phyloP scores from a whole-genome alignment of 2,113 vertebrate species.

The Pseudonaja textilis region DNA sequence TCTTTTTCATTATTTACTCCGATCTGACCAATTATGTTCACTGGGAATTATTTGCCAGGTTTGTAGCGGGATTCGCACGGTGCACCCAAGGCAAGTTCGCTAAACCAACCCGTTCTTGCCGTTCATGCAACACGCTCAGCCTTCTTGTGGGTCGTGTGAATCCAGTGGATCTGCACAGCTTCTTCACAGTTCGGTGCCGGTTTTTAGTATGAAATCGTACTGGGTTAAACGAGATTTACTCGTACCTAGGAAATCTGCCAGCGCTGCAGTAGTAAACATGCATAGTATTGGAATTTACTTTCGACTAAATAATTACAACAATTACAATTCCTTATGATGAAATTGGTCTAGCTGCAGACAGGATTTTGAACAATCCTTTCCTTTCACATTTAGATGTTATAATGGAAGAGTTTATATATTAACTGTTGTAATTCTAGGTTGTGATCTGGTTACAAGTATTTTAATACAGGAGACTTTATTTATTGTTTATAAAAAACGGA shows the following conservation, averaged over 20 bases:
- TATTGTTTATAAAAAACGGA: not conserved
- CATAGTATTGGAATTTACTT: too few species aligned
- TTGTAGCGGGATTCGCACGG: too few species aligned
- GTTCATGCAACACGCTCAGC: not conserved
- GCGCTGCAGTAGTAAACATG: too few species aligned
- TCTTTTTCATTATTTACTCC: not conserved
- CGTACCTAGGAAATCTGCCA: not conserved
- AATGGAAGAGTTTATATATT: not conserved
- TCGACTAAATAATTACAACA: not conserved
- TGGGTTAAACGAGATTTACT: not conserved
- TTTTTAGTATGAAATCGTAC: not conserved
- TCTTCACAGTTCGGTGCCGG: not conserved
- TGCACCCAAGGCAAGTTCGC: not conserved
- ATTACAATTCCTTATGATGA: too few species aligned
- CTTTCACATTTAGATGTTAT: not conserved
- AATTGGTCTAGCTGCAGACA: not conserved
- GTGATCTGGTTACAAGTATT: not conserved
- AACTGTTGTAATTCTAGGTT: not conserved
- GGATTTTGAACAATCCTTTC: not conserved
- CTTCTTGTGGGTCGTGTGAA: not conserved
- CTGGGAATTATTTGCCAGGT: not conserved
- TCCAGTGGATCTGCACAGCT: not conserved
- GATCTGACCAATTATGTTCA: not conserved
- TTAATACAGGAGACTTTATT: not conserved
- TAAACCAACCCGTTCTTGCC: not conserved